phyloP scores from a whole-genome alignment of 1,140 invertebrate genomes.

The Apis florea region DNA sequence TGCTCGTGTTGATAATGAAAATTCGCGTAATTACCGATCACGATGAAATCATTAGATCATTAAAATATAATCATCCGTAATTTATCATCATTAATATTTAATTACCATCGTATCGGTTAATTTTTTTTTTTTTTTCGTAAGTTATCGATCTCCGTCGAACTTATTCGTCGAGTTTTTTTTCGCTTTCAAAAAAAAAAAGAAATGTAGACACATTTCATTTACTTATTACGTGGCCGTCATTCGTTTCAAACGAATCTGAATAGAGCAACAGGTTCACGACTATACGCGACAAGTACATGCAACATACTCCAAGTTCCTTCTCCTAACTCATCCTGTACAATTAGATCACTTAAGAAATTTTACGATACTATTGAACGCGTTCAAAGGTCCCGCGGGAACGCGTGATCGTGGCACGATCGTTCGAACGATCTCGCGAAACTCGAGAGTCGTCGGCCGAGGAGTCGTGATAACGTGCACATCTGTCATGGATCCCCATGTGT shows the following conservation, averaged over 20 bases:
- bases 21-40: not conserved
- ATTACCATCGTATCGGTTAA: too few relatives aligned
- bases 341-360: constrained; percentile 35
- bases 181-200: not conserved
- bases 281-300: not conserved
- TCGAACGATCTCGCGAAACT: too few relatives aligned
- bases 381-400: constrained; percentile 12
- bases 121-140: too few relatives aligned
- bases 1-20: not conserved
- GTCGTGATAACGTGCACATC: too few relatives aligned
- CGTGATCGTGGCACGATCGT: not conserved
- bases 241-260: constrained; percentile 3
- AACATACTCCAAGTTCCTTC: not conserved
- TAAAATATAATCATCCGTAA: not conserved
- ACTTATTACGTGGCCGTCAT: not conserved
- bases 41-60: not conserved
- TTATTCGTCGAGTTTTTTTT: too few relatives aligned
- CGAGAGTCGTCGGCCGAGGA: not conserved
- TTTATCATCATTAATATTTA: too few relatives aligned
- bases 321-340: constrained; percentile 29
- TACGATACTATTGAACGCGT: constrained; percentile 6
- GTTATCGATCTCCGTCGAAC: too few relatives aligned
- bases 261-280: not conserved
- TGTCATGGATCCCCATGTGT: too few relatives aligned
- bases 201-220: not conserved